A percentile compares a stretch with the other conserved stretches of the same genome.
Conservation (phyloP, 2,888 invertebrate species). For the Tromatobia lineatoria region DNA sequence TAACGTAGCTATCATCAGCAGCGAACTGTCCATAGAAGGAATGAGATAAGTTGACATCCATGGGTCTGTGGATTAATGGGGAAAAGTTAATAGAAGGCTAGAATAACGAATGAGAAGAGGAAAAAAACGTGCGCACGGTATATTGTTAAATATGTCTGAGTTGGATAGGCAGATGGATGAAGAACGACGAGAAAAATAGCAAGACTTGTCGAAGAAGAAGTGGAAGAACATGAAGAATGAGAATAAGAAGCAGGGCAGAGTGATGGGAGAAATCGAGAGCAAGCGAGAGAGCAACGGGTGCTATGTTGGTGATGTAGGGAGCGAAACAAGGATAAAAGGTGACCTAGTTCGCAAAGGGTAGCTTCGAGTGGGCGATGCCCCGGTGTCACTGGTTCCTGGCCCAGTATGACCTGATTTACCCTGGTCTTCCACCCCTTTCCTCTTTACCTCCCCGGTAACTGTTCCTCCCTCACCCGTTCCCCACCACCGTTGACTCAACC, state of each 20-base stretch:
- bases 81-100: neutral
- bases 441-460: constrained; percentile 46
- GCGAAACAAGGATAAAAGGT: constrained; percentile 77
- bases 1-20: neutral
- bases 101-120: neutral
- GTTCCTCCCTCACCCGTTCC: constrained; percentile 31
- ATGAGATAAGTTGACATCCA: neutral
- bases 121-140: neutral
- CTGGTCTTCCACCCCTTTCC: constrained; percentile 71
- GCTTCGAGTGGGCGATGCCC: constrained; percentile 75
- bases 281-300: constrained; percentile 31
- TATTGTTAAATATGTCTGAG: neutral
- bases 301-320: constrained; percentile 46
- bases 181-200: constrained; percentile 28
- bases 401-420: constrained; percentile 81
- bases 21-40: neutral
- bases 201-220: constrained; percentile 25
- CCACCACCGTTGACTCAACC: constrained; percentile 15
- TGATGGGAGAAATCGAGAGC: constrained; percentile 30
- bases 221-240: constrained; percentile 28
- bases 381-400: constrained; percentile 78
- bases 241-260: constrained; percentile 39
- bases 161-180: constrained; percentile 32
- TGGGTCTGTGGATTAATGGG: neutral
- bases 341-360: constrained; percentile 78